These are phyloP conservation scores for Phoenicopterus ruber DNA, from an alignment of 2,113 vertebrate species.

Conservation along the genomic window DNA sequence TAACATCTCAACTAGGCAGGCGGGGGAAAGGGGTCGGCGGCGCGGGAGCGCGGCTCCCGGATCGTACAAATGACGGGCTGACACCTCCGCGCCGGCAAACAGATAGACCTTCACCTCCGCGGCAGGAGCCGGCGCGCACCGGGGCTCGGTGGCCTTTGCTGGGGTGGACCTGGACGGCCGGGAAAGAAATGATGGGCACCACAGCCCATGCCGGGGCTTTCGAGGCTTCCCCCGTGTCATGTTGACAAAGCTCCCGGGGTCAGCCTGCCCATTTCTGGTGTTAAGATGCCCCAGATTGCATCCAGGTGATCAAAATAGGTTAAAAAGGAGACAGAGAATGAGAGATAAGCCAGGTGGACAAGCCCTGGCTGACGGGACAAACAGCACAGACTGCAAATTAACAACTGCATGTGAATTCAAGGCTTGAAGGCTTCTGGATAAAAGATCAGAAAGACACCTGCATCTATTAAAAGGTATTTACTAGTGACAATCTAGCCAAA, in stretches of 20 bases:
- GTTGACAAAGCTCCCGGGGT: background rate
- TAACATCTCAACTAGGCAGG: slow-evolving; percentile 84
- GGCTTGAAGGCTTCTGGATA: background rate
- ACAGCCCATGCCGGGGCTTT: background rate
- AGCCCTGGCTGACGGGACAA: background rate
- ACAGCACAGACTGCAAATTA: background rate
- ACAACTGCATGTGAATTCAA: background rate
- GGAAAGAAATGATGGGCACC: background rate
- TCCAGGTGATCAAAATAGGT: background rate
- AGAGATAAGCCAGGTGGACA: background rate
- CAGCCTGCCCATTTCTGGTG: rapidly evolving
- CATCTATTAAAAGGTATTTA: background rate
- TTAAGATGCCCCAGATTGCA: background rate
- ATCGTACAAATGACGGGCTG: slow-evolving; percentile 3
- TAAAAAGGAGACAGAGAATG: background rate
- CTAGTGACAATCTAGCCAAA: background rate
- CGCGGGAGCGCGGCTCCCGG: background rate
- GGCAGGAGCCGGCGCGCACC: rapidly evolving
- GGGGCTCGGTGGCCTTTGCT: background rate
- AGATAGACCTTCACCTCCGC: background rate
- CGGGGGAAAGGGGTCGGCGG: background rate
- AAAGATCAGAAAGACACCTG: background rate
- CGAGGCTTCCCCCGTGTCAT: background rate
- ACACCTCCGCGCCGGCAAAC: background rate
- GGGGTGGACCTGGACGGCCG: background rate